phyloP scores from a whole-genome alignment of 2,113 vertebrate genomes.

The Tragelaphus imberbis region DNA sequence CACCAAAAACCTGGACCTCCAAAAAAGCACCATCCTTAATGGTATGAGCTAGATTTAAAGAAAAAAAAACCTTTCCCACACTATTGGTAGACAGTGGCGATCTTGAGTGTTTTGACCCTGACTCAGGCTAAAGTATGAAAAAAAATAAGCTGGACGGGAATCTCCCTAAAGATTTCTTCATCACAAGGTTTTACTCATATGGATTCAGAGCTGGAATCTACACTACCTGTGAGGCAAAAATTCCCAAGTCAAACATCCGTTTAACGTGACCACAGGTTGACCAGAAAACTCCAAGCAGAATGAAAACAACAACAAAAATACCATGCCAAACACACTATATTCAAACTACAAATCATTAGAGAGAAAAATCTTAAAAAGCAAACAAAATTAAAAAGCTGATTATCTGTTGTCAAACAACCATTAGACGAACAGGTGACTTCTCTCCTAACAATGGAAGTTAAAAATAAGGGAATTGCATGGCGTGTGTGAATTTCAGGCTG shows the following conservation, averaged over 20 bases:
- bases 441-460: background rate
- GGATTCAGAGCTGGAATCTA: background rate
- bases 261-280: background rate
- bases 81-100: background rate
- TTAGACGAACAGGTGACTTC: background rate
- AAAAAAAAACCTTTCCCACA: background rate
- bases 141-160: accelerated
- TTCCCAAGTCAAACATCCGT: background rate
- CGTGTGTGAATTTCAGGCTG: background rate
- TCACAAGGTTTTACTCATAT: background rate
- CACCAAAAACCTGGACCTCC: background rate
- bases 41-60: background rate
- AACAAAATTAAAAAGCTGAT: background rate
- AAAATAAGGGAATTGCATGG: background rate
- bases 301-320: background rate
- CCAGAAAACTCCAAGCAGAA: background rate
- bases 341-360: background rate
- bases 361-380: background rate
- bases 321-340: background rate
- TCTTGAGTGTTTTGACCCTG: background rate
- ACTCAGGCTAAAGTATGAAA: background rate
- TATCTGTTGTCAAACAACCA: background rate
- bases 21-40: background rate
- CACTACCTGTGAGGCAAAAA: background rate
- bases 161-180: background rate